Evolutionary conservation across 2,113 vertebrate species (phyloP).

Genomic region (Engraulis encrasicolus): DNA sequence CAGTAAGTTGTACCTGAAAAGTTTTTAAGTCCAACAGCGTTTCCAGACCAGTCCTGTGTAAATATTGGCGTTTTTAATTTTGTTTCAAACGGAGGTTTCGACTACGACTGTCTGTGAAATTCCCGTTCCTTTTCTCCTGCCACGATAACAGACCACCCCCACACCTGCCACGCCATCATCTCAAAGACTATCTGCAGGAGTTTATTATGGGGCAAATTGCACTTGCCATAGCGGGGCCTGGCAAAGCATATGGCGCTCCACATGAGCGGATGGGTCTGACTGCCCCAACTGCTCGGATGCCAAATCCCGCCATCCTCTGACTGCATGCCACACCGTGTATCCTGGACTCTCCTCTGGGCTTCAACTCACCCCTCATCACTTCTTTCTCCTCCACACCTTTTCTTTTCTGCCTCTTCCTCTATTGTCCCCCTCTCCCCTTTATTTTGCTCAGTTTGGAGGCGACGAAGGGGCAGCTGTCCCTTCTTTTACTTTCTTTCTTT

Average conservation of each 20-base stretch:
- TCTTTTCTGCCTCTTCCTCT: slow-evolving; percentile 23
- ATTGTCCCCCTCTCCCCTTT: slow-evolving; percentile 31
- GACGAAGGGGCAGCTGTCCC: slow-evolving; percentile 33
- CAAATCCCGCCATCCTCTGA: slow-evolving; percentile 27
- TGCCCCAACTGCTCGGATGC: slow-evolving; percentile 28
- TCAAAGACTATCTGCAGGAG: slow-evolving; percentile 29
- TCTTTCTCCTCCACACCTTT: slow-evolving; percentile 25
- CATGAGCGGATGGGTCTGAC: slow-evolving; percentile 15
- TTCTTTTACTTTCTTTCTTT: neutral
- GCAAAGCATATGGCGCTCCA: slow-evolving; percentile 32
- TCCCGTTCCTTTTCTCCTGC: slow-evolving; percentile 35
- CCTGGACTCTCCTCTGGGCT: slow-evolving; percentile 32
- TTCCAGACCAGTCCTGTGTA: neutral
- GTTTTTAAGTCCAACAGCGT: slow-evolving; percentile 5
- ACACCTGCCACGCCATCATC: neutral
- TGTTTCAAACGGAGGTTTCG: too few relatives aligned
- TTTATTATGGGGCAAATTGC: slow-evolving; percentile 20
- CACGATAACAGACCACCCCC: neutral
- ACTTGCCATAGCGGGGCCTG: slow-evolving; percentile 26
- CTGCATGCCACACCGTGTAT: neutral
- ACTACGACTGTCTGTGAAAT: too few relatives aligned
- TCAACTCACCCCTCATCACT: slow-evolving; percentile 5
- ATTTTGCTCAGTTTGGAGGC: slow-evolving; percentile 31
- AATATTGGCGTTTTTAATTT: neutral
- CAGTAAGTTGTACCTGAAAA: neutral